Conservation (phyloP, 2,797 vertebrate genomes). For the Liasis olivaceus region DNA sequence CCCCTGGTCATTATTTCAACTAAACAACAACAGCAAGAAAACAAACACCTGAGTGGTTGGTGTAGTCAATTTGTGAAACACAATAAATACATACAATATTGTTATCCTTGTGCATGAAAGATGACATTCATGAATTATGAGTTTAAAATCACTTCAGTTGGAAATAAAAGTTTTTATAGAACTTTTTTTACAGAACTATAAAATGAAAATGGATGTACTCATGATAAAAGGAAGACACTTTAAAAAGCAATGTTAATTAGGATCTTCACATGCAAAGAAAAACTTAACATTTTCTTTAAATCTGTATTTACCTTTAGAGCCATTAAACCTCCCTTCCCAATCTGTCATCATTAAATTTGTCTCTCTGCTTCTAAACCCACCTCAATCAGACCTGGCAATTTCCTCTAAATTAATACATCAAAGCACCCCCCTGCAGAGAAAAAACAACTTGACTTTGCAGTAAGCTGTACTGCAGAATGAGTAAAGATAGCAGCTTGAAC, state of each 20-base stretch:
- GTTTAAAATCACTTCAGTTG: constrained; percentile 13
- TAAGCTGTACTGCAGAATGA: constrained; percentile 15
- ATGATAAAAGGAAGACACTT: constrained; percentile 28
- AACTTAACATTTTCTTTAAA: constrained; percentile 52
- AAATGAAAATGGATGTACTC: constrained; percentile 24
- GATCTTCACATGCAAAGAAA: constrained; percentile 11
- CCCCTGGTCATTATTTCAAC: too few relatives aligned
- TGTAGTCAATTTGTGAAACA: constrained; percentile 24
- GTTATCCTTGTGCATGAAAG: not conserved
- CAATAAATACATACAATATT: not conserved
- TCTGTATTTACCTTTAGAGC: constrained; percentile 18
- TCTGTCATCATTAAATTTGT: constrained; percentile 49
- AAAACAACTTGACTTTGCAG: constrained; percentile 52
- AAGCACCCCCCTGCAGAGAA: constrained; percentile 43
- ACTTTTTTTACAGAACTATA: not conserved
- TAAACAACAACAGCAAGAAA: not conserved
- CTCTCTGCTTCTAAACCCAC: constrained; percentile 1
- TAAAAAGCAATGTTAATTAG: constrained; percentile 44
- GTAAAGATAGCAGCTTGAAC: constrained; percentile 25
- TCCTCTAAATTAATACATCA: constrained; percentile 61
- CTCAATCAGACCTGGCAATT: constrained; percentile 47
- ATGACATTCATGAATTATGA: constrained; percentile 22
- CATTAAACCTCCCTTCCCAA: not conserved
- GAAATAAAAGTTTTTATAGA: constrained; percentile 14
- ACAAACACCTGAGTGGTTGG: not conserved